Percentiles rank a stretch among this genome's conserved stretches.
These are phyloP conservation scores for Oscheius myriophilus DNA, from an alignment of 2,888 invertebrate genomes.

Conservation along the genomic window DNA sequence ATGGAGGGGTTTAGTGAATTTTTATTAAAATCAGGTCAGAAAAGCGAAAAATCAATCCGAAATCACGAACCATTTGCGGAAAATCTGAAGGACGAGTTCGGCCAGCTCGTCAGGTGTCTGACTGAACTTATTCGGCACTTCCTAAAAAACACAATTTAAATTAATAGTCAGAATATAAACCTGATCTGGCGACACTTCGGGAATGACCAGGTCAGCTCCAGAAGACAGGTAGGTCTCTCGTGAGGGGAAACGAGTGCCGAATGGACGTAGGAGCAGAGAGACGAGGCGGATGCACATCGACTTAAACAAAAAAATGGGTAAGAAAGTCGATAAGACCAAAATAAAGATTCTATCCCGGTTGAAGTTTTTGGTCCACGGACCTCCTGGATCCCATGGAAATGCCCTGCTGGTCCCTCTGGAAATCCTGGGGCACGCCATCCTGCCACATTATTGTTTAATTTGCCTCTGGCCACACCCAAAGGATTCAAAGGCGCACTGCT, in stretches of 20 bases:
- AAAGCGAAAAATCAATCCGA: too few species aligned
- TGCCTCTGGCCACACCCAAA: too few species aligned
- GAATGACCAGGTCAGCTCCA: neutral
- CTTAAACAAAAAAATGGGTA: neutral
- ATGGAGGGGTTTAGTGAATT: too few species aligned
- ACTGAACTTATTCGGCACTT: conserved; percentile 11
- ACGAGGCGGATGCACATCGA: conserved; percentile 3
- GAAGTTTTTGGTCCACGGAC: too few species aligned
- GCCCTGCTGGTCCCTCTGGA: too few species aligned
- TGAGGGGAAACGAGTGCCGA: conserved; percentile 7
- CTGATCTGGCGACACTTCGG: neutral
- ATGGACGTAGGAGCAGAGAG: conserved; percentile 11
- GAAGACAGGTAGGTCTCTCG: conserved; percentile 7
- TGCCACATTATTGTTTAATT: too few species aligned
- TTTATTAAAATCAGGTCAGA: neutral
- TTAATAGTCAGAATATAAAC: neutral
- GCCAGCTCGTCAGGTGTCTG: neutral
- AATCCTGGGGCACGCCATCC: too few species aligned
- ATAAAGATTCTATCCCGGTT: too few species aligned
- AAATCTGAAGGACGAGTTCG: neutral
- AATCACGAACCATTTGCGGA: conserved; percentile 13
- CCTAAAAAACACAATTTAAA: neutral
- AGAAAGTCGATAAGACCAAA: too few species aligned
- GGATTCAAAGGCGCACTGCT: too few species aligned
- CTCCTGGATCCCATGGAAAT: too few species aligned